Conservation (phyloP, 2,113 vertebrate genomes). For the Sceloporus tristichus region DNA sequence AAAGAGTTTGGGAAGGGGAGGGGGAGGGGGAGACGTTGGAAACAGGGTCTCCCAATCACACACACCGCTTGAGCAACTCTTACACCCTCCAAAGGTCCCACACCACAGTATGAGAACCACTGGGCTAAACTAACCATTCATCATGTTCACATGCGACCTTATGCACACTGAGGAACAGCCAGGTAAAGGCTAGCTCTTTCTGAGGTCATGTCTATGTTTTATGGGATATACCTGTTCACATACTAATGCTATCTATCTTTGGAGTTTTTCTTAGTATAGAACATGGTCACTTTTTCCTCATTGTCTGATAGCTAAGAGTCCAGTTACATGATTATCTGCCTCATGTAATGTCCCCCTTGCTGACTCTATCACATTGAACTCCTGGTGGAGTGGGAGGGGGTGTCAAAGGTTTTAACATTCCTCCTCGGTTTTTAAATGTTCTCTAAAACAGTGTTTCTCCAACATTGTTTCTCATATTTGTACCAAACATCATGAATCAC, state of each 20-base stretch:
- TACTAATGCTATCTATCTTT: background rate
- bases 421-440: background rate
- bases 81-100: no score
- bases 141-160: background rate
- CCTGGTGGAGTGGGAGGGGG: background rate
- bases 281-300: background rate
- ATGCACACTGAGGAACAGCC: background rate
- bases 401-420: background rate
- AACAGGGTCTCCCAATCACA: no score
- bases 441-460: no score
- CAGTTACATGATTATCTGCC: background rate
- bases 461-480: no score
- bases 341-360: background rate
- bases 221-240: background rate
- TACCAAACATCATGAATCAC: no score
- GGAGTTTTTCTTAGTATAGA: background rate
- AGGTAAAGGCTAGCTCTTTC: background rate
- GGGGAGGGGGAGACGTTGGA: no score
- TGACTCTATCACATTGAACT: background rate
- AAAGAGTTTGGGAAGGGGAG: no score
- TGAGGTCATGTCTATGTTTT: background rate
- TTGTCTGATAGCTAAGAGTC: background rate
- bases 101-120: no score
- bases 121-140: background rate
- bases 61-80: no score